Evolutionary conservation across 53 echinoderm and acorn worm species (phyloP), one percentile per base, ranked within the genome.

Genomic region (Holothuria scabra): DNA sequence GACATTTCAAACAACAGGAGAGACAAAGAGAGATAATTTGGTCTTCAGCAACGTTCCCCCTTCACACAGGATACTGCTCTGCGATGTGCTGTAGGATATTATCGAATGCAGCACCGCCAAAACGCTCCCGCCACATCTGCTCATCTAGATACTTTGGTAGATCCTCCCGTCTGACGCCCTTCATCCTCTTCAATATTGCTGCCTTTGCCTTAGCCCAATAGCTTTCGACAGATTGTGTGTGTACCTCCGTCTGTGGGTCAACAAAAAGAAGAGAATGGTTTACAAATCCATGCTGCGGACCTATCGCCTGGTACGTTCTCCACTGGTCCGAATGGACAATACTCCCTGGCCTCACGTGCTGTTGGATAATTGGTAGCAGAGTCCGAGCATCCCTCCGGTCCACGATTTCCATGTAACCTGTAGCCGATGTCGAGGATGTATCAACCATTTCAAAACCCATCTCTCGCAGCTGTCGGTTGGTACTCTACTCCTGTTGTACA

Each of bases 201-300:
- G n/a, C n/a, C n/a, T n/a, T n/a, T n/a, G n/a, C n/a, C n/a, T n/a
- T n/a, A n/a, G n/a, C n/a, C n/a, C n/a, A n/a, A n/a, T 52, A 52
- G 18, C 52, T 52, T 18, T 52, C 52, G 9, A 48, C 52, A 16
- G 46, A 2, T 52, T 80, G 59, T 26, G 59, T 60, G 34, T 60
- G 29, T 7, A 62, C 41, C 3, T 29, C 81, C 3, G 60, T 62
- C 34, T 22, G 81, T 2, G 61, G 61, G 28, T 60, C 41, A 59
- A 80, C 81, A 60, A 60, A 80, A 18, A 38, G 20, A 11, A 55
- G 8, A 29, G 80, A 79, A 25, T 79, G 80, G 56, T 79, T 79
- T 0, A 59, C 80, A 22, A 8, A 52, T 7, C 49, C 76, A 25
- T 12, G 49, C 20, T 46, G 76, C 6, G 18, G 25, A 6, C 21